Conservation (phyloP, 2,797 vertebrate species). For the Antrozous pallidus region DNA sequence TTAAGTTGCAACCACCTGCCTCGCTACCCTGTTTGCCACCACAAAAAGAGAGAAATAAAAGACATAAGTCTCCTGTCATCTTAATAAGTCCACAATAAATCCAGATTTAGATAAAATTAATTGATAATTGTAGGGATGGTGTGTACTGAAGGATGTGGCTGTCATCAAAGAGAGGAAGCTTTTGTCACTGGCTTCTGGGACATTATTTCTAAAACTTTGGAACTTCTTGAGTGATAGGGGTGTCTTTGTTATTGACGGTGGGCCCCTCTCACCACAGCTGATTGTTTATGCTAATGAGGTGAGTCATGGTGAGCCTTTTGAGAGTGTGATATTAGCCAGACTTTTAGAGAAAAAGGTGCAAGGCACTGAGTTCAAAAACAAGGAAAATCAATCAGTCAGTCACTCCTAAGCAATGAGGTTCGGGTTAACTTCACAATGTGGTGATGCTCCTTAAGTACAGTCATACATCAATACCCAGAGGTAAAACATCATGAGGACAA, state of each 20-base stretch:
- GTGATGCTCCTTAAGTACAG: background rate
- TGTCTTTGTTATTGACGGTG: background rate
- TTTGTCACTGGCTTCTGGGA: background rate
- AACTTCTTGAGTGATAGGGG: background rate
- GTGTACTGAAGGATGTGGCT: background rate
- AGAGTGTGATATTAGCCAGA: background rate
- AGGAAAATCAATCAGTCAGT: background rate
- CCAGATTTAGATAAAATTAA: background rate
- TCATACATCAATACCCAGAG: background rate
- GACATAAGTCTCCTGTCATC: background rate
- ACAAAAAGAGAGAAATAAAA: background rate
- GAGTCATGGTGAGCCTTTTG: background rate
- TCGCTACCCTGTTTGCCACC: background rate
- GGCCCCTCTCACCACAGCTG: background rate
- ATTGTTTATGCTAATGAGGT: background rate
- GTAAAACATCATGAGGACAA: background rate
- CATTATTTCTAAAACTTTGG: background rate
- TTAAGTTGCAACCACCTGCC: background rate
- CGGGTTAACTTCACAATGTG: background rate
- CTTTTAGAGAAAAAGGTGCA: background rate
- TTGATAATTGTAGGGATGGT: background rate
- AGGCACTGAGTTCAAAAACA: background rate
- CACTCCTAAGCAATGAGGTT: background rate
- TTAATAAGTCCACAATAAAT: background rate
- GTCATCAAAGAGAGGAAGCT: background rate